Evolutionary conservation across 2,888 invertebrate species (phyloP).

Genomic region (Patella depressa): DNA sequence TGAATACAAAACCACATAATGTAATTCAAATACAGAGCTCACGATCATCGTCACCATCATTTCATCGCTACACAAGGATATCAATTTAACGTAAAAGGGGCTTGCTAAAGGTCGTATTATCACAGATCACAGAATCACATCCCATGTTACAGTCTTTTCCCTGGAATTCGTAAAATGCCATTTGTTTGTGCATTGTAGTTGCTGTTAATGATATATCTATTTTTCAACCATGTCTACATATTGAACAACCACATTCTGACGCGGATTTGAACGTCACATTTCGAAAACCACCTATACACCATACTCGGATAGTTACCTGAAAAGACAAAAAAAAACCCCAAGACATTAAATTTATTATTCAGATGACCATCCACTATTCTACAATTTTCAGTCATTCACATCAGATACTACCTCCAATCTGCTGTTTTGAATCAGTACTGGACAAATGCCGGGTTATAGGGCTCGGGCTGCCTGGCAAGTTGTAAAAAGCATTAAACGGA

Average conservation of each 20-base stretch:
- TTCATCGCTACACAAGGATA: too few species aligned
- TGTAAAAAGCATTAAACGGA: too few species aligned
- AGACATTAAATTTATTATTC: background rate
- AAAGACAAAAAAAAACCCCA: slow-evolving; percentile 58
- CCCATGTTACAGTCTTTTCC: background rate
- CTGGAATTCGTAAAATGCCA: too few species aligned
- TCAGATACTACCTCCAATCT: too few species aligned
- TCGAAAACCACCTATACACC: slow-evolving; percentile 84
- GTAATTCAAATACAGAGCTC: too few species aligned
- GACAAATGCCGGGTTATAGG: too few species aligned
- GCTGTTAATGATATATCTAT: background rate
- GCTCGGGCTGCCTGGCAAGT: too few species aligned
- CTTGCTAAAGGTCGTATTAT: background rate
- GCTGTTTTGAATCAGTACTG: too few species aligned
- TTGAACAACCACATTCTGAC: slow-evolving; percentile 82
- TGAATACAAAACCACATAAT: too few species aligned
- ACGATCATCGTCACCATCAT: too few species aligned
- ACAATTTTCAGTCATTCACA: too few species aligned
- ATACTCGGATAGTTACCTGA: slow-evolving; percentile 82
- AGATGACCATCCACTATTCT: background rate
- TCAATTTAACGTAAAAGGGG: too few species aligned
- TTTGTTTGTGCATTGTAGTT: background rate
- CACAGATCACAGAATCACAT: slow-evolving; percentile 4
- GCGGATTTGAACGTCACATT: slow-evolving; percentile 88
- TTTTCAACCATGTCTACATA: slow-evolving; percentile 43